Conservation (phyloP, 2,797 vertebrate genomes). For the Neopelma chrysocephalum region DNA sequence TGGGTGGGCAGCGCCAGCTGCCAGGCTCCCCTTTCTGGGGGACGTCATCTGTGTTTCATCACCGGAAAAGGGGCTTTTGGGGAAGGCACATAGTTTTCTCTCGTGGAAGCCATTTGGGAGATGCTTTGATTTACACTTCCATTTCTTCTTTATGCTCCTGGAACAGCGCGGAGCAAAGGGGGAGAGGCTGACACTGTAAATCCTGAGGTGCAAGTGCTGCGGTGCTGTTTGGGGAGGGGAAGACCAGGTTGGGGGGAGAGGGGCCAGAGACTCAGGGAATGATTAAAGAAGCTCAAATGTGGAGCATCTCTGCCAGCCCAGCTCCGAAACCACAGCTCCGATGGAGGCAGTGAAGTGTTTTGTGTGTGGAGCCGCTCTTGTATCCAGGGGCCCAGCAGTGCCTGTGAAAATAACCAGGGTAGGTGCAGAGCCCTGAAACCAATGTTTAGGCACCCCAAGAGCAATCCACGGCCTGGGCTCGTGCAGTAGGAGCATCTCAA, state of each 20-base stretch:
- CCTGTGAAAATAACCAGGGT: background rate
- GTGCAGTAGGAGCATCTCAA: background rate
- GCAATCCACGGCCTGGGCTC: fast-evolving
- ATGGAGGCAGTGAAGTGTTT: background rate
- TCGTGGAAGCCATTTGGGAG: background rate
- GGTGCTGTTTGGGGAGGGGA: background rate
- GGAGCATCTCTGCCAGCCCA: background rate
- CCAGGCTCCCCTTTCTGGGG: background rate
- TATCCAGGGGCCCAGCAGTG: background rate
- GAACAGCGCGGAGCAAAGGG: background rate
- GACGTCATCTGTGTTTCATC: fast-evolving
- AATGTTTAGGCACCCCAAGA: fast-evolving
- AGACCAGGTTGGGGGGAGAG: background rate
- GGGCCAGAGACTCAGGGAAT: background rate
- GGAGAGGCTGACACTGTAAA: background rate
- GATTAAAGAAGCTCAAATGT: background rate
- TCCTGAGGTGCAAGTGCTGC: fast-evolving
- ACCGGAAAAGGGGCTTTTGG: fast-evolving
- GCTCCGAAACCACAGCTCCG: background rate
- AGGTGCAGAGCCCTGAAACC: background rate
- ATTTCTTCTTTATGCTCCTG: background rate
- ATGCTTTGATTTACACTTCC: background rate
- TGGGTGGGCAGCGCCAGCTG: fast-evolving
- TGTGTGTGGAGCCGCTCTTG: fast-evolving
- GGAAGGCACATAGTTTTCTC: fast-evolving